Evolutionary conservation across 2,797 vertebrate genomes (phyloP).

Genomic region (Acanthis flammea): DNA sequence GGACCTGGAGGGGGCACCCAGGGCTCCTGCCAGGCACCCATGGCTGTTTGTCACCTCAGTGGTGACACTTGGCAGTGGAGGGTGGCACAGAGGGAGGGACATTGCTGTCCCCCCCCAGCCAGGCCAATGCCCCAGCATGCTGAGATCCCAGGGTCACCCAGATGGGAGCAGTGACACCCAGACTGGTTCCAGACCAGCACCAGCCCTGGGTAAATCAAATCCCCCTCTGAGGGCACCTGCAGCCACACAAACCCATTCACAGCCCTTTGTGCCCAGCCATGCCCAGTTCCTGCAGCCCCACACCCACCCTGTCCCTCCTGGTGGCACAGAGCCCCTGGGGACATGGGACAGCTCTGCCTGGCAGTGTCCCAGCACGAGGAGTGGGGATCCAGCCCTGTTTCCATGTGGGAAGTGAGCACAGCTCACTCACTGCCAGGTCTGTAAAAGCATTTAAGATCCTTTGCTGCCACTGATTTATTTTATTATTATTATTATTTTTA

Average conservation of each 20-base stretch:
- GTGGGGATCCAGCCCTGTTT: background rate
- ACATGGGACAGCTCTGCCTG: background rate
- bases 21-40: background rate
- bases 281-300: background rate
- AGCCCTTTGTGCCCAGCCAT: background rate
- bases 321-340: background rate
- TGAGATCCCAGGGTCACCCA: background rate
- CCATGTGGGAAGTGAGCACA: background rate
- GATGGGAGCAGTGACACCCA: background rate
- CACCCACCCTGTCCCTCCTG: background rate
- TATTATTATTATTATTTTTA: background rate
- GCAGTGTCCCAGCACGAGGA: background rate
- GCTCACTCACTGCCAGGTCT: background rate
- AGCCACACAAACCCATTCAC: rapidly evolving
- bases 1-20: background rate
- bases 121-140: background rate
- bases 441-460: background rate
- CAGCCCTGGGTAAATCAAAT: background rate
- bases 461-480: background rate
- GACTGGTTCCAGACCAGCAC: rapidly evolving
- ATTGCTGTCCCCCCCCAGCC: background rate
- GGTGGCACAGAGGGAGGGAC: background rate
- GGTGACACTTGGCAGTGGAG: background rate
- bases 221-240: background rate
- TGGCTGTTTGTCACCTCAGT: background rate